Percentiles rank a stretch among this genome's conserved stretches.
Evolutionary conservation across 1,140 invertebrate species (phyloP).

Genomic region (Parapsyche elsis): DNA sequence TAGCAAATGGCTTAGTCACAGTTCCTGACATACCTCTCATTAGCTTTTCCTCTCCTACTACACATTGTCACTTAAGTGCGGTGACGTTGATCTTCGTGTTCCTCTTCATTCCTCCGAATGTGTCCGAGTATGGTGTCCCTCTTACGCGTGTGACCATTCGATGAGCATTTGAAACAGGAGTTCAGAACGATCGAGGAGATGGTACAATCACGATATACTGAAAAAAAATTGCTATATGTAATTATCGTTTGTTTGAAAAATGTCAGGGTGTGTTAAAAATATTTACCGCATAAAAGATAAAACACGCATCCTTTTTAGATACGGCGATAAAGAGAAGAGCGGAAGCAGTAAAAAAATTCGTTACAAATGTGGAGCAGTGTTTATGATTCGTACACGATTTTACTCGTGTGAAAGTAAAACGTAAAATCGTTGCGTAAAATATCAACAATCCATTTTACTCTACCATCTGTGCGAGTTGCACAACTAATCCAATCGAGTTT

Average conservation of each 20-base stretch:
- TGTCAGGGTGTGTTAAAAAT: no score
- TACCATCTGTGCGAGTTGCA: slow-evolving; percentile 8
- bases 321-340: no score
- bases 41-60: slow-evolving; percentile 49
- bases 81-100: slow-evolving; percentile 50
- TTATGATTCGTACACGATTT: slow-evolving; percentile 13
- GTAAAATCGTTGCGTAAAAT: slow-evolving; percentile 23
- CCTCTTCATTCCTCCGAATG: slow-evolving; percentile 53
- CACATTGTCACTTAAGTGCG: slow-evolving; percentile 46
- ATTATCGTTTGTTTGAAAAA: no score
- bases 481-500: slow-evolving; percentile 1
- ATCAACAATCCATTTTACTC: not conserved
- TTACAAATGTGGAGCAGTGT: not conserved
- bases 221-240: no score
- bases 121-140: slow-evolving; percentile 45
- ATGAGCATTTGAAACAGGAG: slow-evolving; percentile 48
- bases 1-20: not conserved
- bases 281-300: no score
- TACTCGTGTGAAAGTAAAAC: slow-evolving; percentile 24
- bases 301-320: no score
- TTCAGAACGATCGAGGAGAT: slow-evolving; percentile 25
- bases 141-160: slow-evolving; percentile 49
- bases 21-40: slow-evolving; percentile 40
- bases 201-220: not conserved
- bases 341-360: not conserved